Base-by-base conservation (phyloP, 1,140 invertebrate species). In the Lithobius niger region DNA sequence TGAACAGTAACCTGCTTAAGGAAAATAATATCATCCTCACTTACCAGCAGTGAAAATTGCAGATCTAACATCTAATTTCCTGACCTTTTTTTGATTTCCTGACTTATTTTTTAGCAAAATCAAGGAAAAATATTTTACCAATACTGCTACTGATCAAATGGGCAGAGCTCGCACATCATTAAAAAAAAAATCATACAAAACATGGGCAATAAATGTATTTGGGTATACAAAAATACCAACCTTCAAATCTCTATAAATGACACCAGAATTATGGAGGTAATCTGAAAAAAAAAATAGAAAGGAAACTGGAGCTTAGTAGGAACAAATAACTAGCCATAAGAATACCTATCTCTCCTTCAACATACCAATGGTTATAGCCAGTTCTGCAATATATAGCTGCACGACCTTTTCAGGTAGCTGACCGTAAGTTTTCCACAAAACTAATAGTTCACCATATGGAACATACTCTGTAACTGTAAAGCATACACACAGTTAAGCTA, bases 211-310 rank as follows among this genome's bases (percentile, higher is more conserved):
- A n/a, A n/a, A n/a, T n/a, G n/a, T n/a, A n/a, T 52, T 43, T 51
- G 1, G 4, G 50, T 16, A 13, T 51, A 27, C n/a, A 50, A 40
- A 16, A 10, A 45, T 36, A 15, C 36, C 47, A 63, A 71, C 81
- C 74, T 94, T 95, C 50, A 93, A 69, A 74, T 95, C 89, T 61
- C 90, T 78, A 69, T 91, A 90, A 59, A 94, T 87, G 42, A 94
- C 79, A 42, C 89, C 88, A 63, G 84, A 82, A 72, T 88, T 90
- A 67, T 94, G 88, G 6, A 94, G 74, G 71, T 90, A 94, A 79
- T 95, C 89, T 92, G 66, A 28, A 77, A 78, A 26, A 54, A 64
- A 65, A 58, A 45, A 36, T 36, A 36, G n/a, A 36, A 10, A 36
- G n/a, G n/a, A 10, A 36, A 36, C 6, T 36, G n/a, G n/a, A 36